Evolutionary conservation across 2,113 vertebrate species (phyloP).

Genomic region (Marmota flaviventris): DNA sequence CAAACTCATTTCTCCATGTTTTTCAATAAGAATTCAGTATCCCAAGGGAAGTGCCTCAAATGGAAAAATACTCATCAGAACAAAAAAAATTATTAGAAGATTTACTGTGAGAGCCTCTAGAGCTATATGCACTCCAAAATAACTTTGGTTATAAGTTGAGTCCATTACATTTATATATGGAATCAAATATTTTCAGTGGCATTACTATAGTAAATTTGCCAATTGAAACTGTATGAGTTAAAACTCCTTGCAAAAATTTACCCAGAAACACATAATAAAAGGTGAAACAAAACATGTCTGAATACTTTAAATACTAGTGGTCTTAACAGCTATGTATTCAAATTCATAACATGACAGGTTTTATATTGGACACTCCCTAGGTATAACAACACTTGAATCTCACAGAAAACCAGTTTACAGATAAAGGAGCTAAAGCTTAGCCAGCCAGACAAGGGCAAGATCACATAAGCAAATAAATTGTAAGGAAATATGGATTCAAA

Average conservation of each 20-base stretch:
- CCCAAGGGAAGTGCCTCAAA: background rate
- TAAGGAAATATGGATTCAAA: constrained; percentile 4
- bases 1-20: background rate
- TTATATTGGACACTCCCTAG: background rate
- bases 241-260: background rate
- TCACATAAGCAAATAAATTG: background rate
- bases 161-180: background rate
- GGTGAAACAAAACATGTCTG: constrained; percentile 43
- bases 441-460: background rate
- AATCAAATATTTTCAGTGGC: constrained; percentile 7
- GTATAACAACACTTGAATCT: background rate
- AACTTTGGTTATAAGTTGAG: background rate
- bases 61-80: constrained; percentile 50
- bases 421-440: background rate
- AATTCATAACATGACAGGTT: background rate
- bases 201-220: background rate
- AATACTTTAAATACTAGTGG: background rate
- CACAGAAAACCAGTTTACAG: constrained; percentile 13
- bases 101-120: background rate
- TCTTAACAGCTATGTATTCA: background rate
- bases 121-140: background rate
- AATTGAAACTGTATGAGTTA: background rate
- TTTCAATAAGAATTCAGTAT: constrained; percentile 7
- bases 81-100: background rate
- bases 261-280: background rate